Percentiles rank a stretch among this genome's conserved stretches.
Evolutionary conservation across 1,140 invertebrate species (phyloP).

Genomic region (Bombus turneri): DNA sequence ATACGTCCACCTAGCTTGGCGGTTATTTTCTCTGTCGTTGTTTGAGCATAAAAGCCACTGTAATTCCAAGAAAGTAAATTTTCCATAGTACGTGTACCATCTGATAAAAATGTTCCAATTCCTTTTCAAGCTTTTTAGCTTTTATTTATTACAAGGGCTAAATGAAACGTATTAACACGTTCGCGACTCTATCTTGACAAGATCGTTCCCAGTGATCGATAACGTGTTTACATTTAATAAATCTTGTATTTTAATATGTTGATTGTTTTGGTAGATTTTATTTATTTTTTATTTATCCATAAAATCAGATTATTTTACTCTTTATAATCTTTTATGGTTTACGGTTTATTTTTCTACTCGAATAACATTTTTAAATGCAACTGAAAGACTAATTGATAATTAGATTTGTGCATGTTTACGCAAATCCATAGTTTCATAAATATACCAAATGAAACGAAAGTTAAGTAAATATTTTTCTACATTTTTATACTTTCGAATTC

Average conservation of each 20-base stretch:
- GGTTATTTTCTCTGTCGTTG: conserved; percentile 13
- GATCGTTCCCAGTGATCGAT: not conserved
- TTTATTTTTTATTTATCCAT: not conserved
- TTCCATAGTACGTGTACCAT: not conserved
- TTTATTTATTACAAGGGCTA: not conserved
- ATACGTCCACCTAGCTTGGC: not conserved
- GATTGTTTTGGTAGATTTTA: not conserved
- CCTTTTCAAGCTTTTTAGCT: not conserved
- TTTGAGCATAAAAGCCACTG: not conserved
- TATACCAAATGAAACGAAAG: no score
- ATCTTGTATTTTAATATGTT: not conserved
- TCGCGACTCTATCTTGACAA: not conserved
- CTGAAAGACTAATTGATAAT: no score
- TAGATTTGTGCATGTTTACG: no score
- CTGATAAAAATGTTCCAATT: not conserved
- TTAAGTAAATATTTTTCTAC: no score
- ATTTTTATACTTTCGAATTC: no score
- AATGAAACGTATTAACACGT: not conserved
- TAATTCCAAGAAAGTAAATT: not conserved
- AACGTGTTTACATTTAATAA: not conserved
- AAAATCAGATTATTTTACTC: not conserved
- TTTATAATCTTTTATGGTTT: no score
- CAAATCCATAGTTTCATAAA: no score
- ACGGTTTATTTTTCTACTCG: no score
- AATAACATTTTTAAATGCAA: no score